These are phyloP conservation scores for Rhinichthys klamathensis DNA, from an alignment of 2,113 vertebrate species.

Conservation along the genomic window DNA sequence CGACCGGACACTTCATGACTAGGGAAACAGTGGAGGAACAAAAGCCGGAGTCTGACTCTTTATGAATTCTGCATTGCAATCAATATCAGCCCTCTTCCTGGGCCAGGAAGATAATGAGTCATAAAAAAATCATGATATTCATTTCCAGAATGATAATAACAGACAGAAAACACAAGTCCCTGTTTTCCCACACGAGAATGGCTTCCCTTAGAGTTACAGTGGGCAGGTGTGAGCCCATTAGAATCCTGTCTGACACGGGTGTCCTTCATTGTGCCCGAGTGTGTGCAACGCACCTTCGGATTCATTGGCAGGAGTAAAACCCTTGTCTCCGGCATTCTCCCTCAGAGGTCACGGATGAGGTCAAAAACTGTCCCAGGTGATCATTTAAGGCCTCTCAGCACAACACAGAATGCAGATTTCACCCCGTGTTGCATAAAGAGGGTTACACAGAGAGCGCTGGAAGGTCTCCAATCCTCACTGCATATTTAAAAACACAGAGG, in stretches of 20 bases:
- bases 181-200: conserved; percentile 33
- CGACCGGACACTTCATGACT: conserved; percentile 16
- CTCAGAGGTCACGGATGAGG: conserved; percentile 63
- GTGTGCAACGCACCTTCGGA: neutral
- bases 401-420: conserved; percentile 76
- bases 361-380: conserved; percentile 68
- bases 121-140: conserved; percentile 68
- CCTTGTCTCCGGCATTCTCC: conserved; percentile 75
- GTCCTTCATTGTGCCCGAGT: neutral
- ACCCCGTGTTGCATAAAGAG: conserved; percentile 73
- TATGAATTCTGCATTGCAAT: conserved; percentile 72
- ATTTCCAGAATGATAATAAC: conserved; percentile 61
- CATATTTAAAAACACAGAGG: conserved; percentile 61
- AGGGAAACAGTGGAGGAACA: neutral
- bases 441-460: conserved; percentile 62
- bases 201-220: neutral
- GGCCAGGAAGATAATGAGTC: conserved; percentile 68
- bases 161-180: conserved; percentile 39
- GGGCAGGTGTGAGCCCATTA: conserved; percentile 19
- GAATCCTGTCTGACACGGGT: neutral
- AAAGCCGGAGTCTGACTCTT: conserved; percentile 60
- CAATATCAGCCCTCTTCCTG: conserved; percentile 63
- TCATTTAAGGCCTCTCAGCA: conserved; percentile 80
- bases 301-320: conserved; percentile 31
- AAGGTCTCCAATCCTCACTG: conserved; percentile 62